phyloP scores from a whole-genome alignment of 2,113 vertebrate genomes.

The Ciconia boyciana region DNA sequence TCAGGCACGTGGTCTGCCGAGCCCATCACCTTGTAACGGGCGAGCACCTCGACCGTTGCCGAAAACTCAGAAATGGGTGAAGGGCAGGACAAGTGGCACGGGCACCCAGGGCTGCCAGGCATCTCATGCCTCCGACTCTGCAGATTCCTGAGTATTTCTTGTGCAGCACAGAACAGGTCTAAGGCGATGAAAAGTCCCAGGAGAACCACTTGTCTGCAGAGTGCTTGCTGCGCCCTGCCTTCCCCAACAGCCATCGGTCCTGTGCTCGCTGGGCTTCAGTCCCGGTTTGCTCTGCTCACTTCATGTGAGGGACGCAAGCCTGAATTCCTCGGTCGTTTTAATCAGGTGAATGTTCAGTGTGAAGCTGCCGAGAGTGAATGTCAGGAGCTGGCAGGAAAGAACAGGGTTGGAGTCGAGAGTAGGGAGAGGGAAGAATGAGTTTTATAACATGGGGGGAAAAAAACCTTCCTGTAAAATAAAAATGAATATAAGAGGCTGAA shows the following conservation, averaged over 20 bases:
- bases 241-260: not conserved
- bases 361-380: not conserved
- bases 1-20: accelerated
- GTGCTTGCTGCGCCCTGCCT: not conserved
- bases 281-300: not conserved
- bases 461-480: not conserved
- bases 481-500: not conserved
- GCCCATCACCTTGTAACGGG: accelerated
- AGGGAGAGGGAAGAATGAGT: not conserved
- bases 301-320: not conserved
- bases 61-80: not conserved
- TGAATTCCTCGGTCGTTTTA: accelerated
- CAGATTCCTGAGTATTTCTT: not conserved
- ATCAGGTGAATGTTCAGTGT: not conserved
- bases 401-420: not conserved
- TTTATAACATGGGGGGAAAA: not conserved
- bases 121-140: not conserved
- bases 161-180: not conserved
- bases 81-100: not conserved
- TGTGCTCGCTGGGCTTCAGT: not conserved
- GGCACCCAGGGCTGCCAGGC: not conserved
- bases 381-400: not conserved
- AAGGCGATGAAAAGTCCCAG: not conserved
- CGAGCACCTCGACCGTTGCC: accelerated
- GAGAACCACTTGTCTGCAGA: not conserved